Evolutionary conservation across 35 echinoderm and acorn worm species (phyloP).

Genomic region (Ophioderma brevispina): DNA sequence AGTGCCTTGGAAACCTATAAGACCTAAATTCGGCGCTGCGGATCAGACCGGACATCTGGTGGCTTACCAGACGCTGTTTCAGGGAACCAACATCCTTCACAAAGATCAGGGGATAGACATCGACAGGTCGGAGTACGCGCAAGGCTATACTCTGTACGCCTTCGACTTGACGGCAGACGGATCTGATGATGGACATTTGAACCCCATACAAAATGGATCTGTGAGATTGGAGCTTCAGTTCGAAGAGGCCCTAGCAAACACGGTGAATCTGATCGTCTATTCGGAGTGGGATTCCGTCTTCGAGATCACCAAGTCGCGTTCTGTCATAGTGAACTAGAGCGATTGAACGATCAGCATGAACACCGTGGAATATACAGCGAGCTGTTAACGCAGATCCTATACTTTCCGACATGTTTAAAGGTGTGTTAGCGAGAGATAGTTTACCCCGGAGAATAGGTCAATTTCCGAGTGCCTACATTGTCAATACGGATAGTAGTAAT

Average conservation of each 20-base stretch:
- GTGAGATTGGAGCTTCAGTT: neutral
- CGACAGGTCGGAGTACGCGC: neutral
- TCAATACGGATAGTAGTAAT: too few relatives aligned
- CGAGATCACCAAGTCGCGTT: too few relatives aligned
- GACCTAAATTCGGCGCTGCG: neutral
- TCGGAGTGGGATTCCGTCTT: too few relatives aligned
- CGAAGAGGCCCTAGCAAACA: neutral
- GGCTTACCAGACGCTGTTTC: neutral
- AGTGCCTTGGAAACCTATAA: neutral
- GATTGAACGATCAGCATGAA: too few relatives aligned
- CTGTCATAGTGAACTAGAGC: too few relatives aligned
- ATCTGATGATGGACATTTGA: neutral
- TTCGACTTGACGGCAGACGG: neutral
- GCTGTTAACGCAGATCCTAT: too few relatives aligned
- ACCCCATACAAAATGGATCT: neutral
- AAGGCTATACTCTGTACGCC: neutral
- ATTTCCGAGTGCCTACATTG: too few relatives aligned
- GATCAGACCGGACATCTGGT: conserved; percentile 31
- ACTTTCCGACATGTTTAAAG: too few relatives aligned
- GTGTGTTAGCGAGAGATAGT: too few relatives aligned
- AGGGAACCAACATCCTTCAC: neutral
- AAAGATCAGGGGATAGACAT: neutral
- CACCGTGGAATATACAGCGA: too few relatives aligned
- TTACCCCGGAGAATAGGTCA: too few relatives aligned
- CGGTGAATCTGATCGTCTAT: neutral